Percentiles rank a stretch among this genome's conserved stretches.
Evolutionary conservation across 2,888 invertebrate species (phyloP).

Genomic region (Andrena fulva): DNA sequence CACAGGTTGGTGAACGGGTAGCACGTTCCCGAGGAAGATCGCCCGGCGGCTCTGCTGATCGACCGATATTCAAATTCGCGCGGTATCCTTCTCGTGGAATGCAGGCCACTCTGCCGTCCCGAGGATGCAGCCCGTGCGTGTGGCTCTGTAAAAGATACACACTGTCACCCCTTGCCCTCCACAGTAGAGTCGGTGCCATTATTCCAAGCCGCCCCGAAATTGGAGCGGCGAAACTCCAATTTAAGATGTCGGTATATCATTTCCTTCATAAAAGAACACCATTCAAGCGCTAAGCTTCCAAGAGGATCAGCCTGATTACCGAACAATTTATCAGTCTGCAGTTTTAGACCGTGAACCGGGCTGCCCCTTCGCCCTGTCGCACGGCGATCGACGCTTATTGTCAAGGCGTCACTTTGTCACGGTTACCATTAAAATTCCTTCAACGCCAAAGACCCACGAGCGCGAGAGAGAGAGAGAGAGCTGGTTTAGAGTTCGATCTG

Average conservation of each 20-base stretch:
- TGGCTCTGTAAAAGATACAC: conserved; percentile 35
- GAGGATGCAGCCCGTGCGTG: conserved; percentile 46
- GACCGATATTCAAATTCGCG: conserved; percentile 77
- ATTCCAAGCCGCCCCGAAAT: conserved; percentile 46
- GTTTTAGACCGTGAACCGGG: conserved; percentile 28
- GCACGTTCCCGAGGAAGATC: conserved; percentile 61
- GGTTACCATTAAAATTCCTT: conserved; percentile 17
- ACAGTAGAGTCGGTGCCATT: conserved; percentile 19
- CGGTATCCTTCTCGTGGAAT: conserved; percentile 70
- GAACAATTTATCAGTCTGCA: conserved; percentile 54
- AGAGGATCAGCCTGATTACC: conserved; percentile 62
- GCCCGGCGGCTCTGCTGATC: conserved; percentile 65
- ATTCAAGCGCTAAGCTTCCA: conserved; percentile 27
- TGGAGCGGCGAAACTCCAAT: conserved; percentile 55
- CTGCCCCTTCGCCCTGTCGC: conserved; percentile 31
- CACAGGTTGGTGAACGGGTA: conserved; percentile 64
- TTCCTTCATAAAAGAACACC: conserved; percentile 36
- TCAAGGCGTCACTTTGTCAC: conserved; percentile 29
- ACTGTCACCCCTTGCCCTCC: conserved; percentile 34
- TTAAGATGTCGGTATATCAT: conserved; percentile 57
- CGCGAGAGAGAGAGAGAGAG: conserved; percentile 3
- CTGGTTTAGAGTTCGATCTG: conserved; percentile 24
- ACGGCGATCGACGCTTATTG: conserved; percentile 49
- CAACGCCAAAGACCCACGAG: not conserved
- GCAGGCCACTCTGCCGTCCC: conserved; percentile 67